Base-by-base conservation (phyloP, 2,888 invertebrate genomes). In the Agonopterix alstromeriana region DNA sequence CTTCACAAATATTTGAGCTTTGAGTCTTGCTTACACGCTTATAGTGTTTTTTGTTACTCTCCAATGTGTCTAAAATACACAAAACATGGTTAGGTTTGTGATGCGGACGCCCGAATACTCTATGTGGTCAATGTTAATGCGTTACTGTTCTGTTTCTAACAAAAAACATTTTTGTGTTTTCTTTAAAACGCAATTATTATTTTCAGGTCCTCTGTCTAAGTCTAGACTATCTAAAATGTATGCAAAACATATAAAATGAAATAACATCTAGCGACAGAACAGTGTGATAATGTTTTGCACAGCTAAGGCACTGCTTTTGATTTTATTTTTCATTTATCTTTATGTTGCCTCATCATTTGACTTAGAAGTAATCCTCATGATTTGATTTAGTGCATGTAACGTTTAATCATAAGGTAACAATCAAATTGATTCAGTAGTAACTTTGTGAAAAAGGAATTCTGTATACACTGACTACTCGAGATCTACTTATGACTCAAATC, bases 241-340 rank as follows among this genome's bases (percentile, higher is more conserved):
- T 27, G 5, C 27, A 5, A 27, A 27, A 27, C 27, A 27, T 47
- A 42, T 42, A 17, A 46, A 47, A 10, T 42, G 45, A 17, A 17
- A 3, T 3, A 17, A 17, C 17, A 42, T 35, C 3, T 43, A 52
- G 67, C 72, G 73, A 78, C 82, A 82, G 76, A 73, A 71, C 77
- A 75, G 73, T 77, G 77, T 64, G 67, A 27, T n/a, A n/a, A n/a
- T 27, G 27, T 27, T 54, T 56, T 63, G 76, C 82, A 84, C 84
- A 61, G 87, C 84, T 84, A 67, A 65, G 68, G 81, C 84, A 85
- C 84, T 65, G 87, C 86, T 84, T 73, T 53, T 48, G 48, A 56
- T 68, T 73, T 70, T 52, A 55, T 68, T 77, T 27, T 79, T 43
- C 55, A 61, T 69, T 77, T 63, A 53, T 42, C 35, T 71, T 70